These are phyloP conservation scores for Balaenoptera acutorostrata DNA, from an alignment of 2,113 vertebrate species.

Conservation along the genomic window DNA sequence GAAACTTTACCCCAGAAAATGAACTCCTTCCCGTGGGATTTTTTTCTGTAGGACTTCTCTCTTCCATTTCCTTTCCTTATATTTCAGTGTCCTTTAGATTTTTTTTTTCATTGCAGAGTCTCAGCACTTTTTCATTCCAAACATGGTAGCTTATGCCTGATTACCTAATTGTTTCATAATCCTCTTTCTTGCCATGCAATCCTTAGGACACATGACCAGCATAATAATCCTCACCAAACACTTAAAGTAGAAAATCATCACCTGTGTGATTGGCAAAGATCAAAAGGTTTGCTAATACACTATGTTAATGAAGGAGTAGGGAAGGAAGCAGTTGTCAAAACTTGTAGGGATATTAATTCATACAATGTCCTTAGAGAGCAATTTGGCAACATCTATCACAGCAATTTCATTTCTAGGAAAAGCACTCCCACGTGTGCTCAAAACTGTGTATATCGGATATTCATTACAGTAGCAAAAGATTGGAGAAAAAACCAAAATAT, in stretches of 20 bases:
- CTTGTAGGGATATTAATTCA: not conserved
- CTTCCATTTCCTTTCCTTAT: not conserved
- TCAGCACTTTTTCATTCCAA: not conserved
- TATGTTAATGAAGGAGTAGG: rapidly evolving
- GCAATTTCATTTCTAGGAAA: not conserved
- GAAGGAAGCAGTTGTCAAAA: not conserved
- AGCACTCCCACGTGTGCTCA: not conserved
- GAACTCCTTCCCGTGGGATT: not conserved
- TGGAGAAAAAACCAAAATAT: not conserved
- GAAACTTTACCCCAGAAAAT: slow-evolving; percentile 36
- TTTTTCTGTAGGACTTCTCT: not conserved
- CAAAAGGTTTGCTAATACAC: not conserved
- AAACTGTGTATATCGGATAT: not conserved
- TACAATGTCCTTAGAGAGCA: not conserved
- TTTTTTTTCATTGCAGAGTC: not conserved
- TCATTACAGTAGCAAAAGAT: not conserved
- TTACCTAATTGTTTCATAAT: not conserved
- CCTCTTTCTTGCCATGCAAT: not conserved
- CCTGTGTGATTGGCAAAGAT: not conserved
- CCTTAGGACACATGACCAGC: not conserved
- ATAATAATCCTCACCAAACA: not conserved
- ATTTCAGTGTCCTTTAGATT: not conserved
- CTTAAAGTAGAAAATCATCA: not conserved
- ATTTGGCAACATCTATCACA: not conserved
- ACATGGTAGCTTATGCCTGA: not conserved